Base-by-base conservation (phyloP, 2,888 invertebrate species). In the Pristionchus mayeri region DNA sequence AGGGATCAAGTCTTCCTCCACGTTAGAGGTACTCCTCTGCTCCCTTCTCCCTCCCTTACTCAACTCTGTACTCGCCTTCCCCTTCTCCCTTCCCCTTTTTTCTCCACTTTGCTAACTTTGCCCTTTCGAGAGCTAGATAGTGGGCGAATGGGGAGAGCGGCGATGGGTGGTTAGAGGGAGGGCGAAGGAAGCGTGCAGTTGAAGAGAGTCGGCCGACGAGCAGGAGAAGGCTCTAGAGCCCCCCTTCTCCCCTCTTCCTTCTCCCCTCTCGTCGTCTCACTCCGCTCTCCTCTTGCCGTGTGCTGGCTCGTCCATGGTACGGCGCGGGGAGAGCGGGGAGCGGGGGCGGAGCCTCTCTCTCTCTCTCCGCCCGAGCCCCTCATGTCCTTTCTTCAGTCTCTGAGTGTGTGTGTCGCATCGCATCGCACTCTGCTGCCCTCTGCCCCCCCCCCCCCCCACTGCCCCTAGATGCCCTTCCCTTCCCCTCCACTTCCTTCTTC, bases 271-370 rank as follows among this genome's bases (percentile, higher is more conserved):
- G 30, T 34, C 76, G 50, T 78, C 76, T 48, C 50, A 48, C 76
- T 78, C 50, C 21, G 21, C 76, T 76, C 76, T 48, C 48, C 16
- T 37, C 7, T n/a, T 44, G 1, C 37, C n/a, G 18, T 44, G 80
- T 80, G 80, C 80, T 54, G 52, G 57, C 37, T 27, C 44, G 57
- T 80, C 80, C 54, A 50, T 80, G 80, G 80, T 80, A 80, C 80
- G 80, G 11, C 9, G 18, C 21, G 27, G 54, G 54, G 54, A 37
- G 54, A 21, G 54, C 16, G 48, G 34, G n/a, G 63, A 34, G 54
- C 40, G 71, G 71, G 40, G 71, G 37, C 21, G 37, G 71, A 71
- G 71, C 18, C 37, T 4, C 71, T 11, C 40, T 44, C 71, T 40
- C 40, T 44, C 71, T 40, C 37, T 44, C 71, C 34, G n/a, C 34